Evolutionary conservation across 2,113 vertebrate genomes (phyloP).

Genomic region (Vidua chalybeata): DNA sequence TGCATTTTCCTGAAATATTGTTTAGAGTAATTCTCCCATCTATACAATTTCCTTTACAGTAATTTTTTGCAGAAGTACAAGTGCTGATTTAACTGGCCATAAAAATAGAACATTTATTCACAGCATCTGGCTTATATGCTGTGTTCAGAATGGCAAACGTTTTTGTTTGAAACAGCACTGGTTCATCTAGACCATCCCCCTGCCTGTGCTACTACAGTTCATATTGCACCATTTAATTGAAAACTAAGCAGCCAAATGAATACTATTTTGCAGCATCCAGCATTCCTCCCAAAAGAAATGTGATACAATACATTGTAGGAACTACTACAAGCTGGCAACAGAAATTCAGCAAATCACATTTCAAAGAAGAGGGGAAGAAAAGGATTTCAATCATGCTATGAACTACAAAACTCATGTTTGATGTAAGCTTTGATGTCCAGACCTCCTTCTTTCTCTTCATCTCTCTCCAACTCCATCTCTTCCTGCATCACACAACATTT

Average conservation of each 20-base stretch:
- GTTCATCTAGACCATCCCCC: not conserved
- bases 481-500: not conserved
- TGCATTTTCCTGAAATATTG: not conserved
- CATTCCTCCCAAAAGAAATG: not conserved
- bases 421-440: not conserved
- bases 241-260: constrained; percentile 31
- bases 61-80: constrained; percentile 39
- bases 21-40: not conserved
- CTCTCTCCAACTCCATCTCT: not conserved
- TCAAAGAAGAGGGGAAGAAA: not conserved
- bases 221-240: constrained; percentile 3
- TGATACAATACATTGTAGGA: not conserved
- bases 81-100: constrained; percentile 32
- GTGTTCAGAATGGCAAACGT: not conserved
- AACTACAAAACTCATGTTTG: not conserved
- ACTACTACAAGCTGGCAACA: not conserved
- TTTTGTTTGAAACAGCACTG: not conserved
- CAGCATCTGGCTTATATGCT: constrained; percentile 1
- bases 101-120: constrained; percentile 45
- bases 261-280: not conserved
- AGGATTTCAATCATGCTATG: not conserved
- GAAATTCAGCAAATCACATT: not conserved
- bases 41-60: constrained; percentile 23
- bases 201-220: not conserved
- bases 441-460: not conserved